Evolutionary conservation across 2,888 invertebrate genomes (phyloP).

Genomic region (Cheilosia impressa): DNA sequence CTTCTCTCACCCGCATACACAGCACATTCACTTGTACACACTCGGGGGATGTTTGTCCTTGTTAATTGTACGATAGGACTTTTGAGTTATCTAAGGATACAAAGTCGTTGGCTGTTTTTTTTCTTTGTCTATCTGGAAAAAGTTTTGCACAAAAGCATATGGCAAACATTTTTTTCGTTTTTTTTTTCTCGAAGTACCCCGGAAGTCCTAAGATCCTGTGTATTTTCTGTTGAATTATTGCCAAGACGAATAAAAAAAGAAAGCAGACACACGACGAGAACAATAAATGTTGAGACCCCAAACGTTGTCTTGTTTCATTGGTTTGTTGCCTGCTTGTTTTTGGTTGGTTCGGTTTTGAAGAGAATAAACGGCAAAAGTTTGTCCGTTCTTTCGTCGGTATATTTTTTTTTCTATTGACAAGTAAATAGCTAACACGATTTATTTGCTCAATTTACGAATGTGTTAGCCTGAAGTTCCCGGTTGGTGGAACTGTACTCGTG

Average conservation of each 20-base stretch:
- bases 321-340: conserved; percentile 28
- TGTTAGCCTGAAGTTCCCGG: conserved; percentile 44
- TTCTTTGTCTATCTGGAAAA: conserved; percentile 29
- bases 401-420: conserved; percentile 27
- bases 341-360: neutral
- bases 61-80: conserved; percentile 67
- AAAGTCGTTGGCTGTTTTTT: conserved; percentile 22
- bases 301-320: conserved; percentile 44
- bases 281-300: conserved; percentile 46
- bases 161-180: conserved; percentile 13
- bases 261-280: conserved; percentile 20
- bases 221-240: conserved; percentile 63
- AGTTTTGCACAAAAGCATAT: conserved; percentile 30
- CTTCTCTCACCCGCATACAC: neutral
- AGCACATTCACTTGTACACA: neutral
- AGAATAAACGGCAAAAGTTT: conserved; percentile 37
- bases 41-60: conserved; percentile 43
- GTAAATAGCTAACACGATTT: conserved; percentile 64
- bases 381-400: conserved; percentile 3
- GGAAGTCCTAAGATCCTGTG: conserved; percentile 36
- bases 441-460: conserved; percentile 62
- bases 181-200: neutral
- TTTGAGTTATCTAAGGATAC: conserved; percentile 50
- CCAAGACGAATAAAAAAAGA: conserved; percentile 20
- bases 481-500: conserved; percentile 8